Base-by-base conservation (phyloP, 1,140 invertebrate genomes). In the Papilio polytes region DNA sequence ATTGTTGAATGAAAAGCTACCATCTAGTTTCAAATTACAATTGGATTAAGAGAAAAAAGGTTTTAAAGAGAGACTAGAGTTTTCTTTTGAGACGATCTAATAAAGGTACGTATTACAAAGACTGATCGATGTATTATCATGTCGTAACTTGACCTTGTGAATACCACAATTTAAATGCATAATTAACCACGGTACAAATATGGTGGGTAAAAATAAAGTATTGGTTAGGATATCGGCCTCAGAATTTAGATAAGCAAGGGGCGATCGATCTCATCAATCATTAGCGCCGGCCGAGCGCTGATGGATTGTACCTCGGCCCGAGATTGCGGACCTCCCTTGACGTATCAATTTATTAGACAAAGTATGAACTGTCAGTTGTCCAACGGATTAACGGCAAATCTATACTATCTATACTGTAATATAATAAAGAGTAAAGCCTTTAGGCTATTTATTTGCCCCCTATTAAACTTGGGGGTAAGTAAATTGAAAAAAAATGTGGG, bases 341-440 rank as follows among this genome's bases (percentile, higher is more conserved):
- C 92, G 89, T 90, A 94, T 92, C 92, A 94, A 94, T 94, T 93
- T 94, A 94, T 94, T 93, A 93, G 91, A 90, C 88, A 89, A 91
- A 92, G 91, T 92, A 91, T 91, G 90, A 88, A 90, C 90, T 92
- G 92, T 91, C 92, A 88, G 86, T 88, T 88, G 78, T 70, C 20
- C 66, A 82, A 72, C 82, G 87, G 87, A 92, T 91, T 91, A 92
- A 80, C 83, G 89, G 90, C 88, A 76, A 88, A 85, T n/a, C n/a
- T n/a, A n/a, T n/a, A n/a, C n/a, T n/a, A n/a, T n/a, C n/a, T n/a
- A n/a, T n/a, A n/a, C n/a, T n/a, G n/a, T n/a, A n/a, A n/a, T n/a
- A n/a, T n/a, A n/a, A n/a, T n/a, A n/a, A n/a, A n/a, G n/a, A n/a
- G n/a, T n/a, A n/a, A n/a, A n/a, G n/a, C n/a, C n/a, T n/a, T n/a